Conservation (phyloP, 2,797 vertebrate species). For the Protosalanx chinensis region DNA sequence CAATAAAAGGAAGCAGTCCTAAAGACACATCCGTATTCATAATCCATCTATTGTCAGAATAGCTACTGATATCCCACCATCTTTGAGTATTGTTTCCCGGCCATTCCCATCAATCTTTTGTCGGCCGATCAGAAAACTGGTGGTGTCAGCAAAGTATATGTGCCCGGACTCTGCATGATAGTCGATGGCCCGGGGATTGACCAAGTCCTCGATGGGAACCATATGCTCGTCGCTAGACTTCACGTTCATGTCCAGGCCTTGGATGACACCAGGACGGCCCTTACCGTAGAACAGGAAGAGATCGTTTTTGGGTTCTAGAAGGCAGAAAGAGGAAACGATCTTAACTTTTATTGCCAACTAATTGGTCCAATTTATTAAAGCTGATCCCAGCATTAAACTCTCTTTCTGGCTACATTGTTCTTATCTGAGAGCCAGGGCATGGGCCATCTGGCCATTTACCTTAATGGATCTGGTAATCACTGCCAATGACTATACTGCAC, state of each 20-base stretch:
- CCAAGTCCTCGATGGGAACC: slow-evolving; percentile 92
- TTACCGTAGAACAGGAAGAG: slow-evolving; percentile 99
- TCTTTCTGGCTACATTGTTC: slow-evolving; percentile 62
- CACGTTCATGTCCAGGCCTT: slow-evolving; percentile 91
- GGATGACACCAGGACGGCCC: slow-evolving; percentile 92
- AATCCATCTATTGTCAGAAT: too few relatives aligned
- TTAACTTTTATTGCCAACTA: slow-evolving; percentile 55
- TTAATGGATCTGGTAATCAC: slow-evolving; percentile 73
- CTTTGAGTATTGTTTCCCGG: slow-evolving; percentile 93
- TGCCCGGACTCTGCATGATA: slow-evolving; percentile 90
- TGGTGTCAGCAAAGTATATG: slow-evolving; percentile 98
- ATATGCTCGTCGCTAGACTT: slow-evolving; percentile 94
- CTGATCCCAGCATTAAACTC: slow-evolving; percentile 62
- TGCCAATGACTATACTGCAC: slow-evolving; percentile 60
- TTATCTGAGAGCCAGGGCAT: slow-evolving; percentile 53
- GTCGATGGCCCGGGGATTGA: slow-evolving; percentile 95
- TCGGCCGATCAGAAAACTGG: slow-evolving; percentile 94
- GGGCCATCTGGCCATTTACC: slow-evolving; percentile 54
- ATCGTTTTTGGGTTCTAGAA: slow-evolving; percentile 91
- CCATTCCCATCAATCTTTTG: slow-evolving; percentile 92
- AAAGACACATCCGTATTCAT: neutral
- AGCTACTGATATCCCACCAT: slow-evolving; percentile 72
- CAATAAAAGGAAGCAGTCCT: neutral
- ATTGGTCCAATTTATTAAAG: slow-evolving; percentile 67
- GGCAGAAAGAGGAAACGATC: slow-evolving; percentile 36